phyloP scores from a whole-genome alignment of 2,113 vertebrate species.

The Calonectris borealis region DNA sequence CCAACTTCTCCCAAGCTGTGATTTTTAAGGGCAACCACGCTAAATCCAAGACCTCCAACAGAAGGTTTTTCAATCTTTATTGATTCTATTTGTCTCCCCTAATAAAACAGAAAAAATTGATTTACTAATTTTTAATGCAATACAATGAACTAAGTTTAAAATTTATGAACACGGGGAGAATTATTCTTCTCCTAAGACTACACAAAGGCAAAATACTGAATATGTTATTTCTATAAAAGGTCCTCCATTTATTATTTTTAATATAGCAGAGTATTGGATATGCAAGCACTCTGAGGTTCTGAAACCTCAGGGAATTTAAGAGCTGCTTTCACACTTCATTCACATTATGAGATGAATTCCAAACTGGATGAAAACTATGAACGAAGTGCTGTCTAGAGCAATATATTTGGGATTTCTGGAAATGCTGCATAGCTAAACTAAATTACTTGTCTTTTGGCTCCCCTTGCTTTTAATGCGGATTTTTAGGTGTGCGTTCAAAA shows the following conservation, averaged over 20 bases:
- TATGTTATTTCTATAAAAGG: slow-evolving; percentile 64
- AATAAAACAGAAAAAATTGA: slow-evolving; percentile 9
- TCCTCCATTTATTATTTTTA: slow-evolving; percentile 68
- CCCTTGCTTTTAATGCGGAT: slow-evolving; percentile 35
- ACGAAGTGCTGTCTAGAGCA: slow-evolving; percentile 56
- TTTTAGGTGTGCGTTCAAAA: slow-evolving; percentile 38
- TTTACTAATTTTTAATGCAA: slow-evolving; percentile 20
- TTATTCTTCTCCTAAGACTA: slow-evolving; percentile 24
- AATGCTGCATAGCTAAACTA: slow-evolving; percentile 28
- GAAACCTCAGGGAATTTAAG: slow-evolving; percentile 55
- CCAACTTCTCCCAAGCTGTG: slow-evolving; percentile 77
- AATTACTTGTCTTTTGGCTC: slow-evolving; percentile 42
- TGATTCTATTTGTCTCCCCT: slow-evolving; percentile 86
- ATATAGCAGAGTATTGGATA: slow-evolving; percentile 43
- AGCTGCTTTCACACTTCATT: slow-evolving; percentile 71
- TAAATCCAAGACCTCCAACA: slow-evolving; percentile 91
- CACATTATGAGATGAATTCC: slow-evolving; percentile 53
- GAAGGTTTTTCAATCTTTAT: slow-evolving; percentile 86
- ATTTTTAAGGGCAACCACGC: slow-evolving; percentile 87
- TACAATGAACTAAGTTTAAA: not conserved
- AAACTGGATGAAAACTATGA: slow-evolving; percentile 60
- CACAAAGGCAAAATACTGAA: slow-evolving; percentile 53
- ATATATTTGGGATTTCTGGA: slow-evolving; percentile 60
- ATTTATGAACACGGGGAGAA: slow-evolving; percentile 15
- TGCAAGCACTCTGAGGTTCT: slow-evolving; percentile 14